Evolutionary conservation across 2,888 invertebrate genomes (phyloP), one percentile per base, ranked within the genome.

Genomic region (Drosophila histrio): DNA sequence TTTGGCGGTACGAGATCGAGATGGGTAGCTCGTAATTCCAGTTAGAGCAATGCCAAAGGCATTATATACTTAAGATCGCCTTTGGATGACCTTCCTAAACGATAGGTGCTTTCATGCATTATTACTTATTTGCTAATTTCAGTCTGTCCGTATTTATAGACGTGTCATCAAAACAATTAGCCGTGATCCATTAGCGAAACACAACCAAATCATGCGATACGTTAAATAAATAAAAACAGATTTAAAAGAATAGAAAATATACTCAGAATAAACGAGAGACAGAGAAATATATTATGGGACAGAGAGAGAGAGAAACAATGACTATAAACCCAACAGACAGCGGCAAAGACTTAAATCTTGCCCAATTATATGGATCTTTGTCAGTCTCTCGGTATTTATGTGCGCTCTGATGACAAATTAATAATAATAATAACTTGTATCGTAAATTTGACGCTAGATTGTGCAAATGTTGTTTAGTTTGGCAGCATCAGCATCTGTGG

Each of bases 391-490:
- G 47, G 36, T 70, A 65, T 79, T 66, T 84, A 64, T 74, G 63
- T 50, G 44, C 50, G 49, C 61, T 43, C 60, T 70, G 74, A 77
- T 89, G 89, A 88, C 88, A 90, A 79, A 89, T 86, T 84, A 78
- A 79, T 86, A 88, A 89, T 84, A 78, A 79, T 86, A 88, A 89
- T 87, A 87, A 87, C 76, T 79, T 81, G 77, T 85, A 85, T 87
- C 88, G 83, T 87, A 89, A 90, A 89, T 88, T 80, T 61, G 54
- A 47, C 44, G 21, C 70, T 56, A 58, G 52, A 80, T 64, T 79
- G 72, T 76, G 77, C 39, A 73, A 73, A 73, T 73, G 61, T 85
- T 72, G 74, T 85, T 72, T 81, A 34, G 62, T 72, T 85, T 81
- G 77, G 84, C 77, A 67, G 46, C 36, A 24, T 4, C 34, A 17